These are phyloP conservation scores for Alentia gelatinosa DNA, from an alignment of 2,888 invertebrate genomes.

Conservation along the genomic window DNA sequence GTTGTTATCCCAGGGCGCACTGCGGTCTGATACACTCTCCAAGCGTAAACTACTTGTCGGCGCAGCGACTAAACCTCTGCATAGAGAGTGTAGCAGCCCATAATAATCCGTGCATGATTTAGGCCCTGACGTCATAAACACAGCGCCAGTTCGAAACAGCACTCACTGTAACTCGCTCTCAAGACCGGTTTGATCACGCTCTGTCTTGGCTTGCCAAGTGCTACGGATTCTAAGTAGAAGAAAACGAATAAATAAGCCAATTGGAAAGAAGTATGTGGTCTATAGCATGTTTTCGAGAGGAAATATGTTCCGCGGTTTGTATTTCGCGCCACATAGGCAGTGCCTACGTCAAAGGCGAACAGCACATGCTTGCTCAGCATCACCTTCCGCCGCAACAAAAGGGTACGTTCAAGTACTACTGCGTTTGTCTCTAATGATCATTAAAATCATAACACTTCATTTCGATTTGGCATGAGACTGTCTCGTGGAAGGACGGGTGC, in stretches of 20 bases:
- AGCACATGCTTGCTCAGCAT: not conserved
- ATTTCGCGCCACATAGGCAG: not conserved
- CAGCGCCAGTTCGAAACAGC: conserved; percentile 8
- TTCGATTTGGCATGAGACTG: not conserved
- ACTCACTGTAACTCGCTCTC: not conserved
- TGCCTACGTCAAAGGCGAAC: conserved; percentile 24
- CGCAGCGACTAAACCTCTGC: not conserved
- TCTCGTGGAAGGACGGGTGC: not conserved
- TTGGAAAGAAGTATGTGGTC: not conserved
- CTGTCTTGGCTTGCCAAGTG: not conserved
- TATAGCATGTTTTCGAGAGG: not conserved
- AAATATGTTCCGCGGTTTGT: not conserved
- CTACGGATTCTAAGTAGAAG: not conserved
- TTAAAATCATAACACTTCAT: not conserved
- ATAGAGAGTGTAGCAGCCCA: not conserved
- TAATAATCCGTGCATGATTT: conserved; percentile 33
- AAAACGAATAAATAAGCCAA: not conserved
- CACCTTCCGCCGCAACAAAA: conserved; percentile 12
- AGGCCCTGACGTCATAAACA: not conserved
- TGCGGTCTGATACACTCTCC: conserved; percentile 28
- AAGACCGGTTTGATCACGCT: not conserved
- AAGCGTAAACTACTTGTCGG: not conserved
- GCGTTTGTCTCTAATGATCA: not conserved
- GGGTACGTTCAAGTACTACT: not conserved
- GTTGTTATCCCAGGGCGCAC: conserved; percentile 61